These are phyloP conservation scores for Syngnathus floridae DNA, from an alignment of 2,113 vertebrate genomes.

Conservation along the genomic window DNA sequence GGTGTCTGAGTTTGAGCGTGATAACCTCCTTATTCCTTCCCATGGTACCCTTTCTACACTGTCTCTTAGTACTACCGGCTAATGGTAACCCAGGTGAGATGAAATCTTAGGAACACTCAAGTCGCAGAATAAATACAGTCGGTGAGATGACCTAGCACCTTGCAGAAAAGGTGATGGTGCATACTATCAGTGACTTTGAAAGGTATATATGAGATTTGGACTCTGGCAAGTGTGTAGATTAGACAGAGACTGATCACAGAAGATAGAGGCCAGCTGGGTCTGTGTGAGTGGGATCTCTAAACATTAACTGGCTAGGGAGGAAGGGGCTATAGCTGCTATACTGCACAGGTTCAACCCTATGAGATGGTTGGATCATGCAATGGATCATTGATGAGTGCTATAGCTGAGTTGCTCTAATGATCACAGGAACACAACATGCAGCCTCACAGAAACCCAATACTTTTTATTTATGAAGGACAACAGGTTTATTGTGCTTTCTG, in stretches of 20 bases:
- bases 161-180: conserved; percentile 50
- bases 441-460: neutral
- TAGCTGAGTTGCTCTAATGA: conserved; percentile 14
- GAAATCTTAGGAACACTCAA: conserved; percentile 21
- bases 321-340: conserved; percentile 21
- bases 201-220: conserved; percentile 32
- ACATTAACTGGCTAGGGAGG: conserved; percentile 46
- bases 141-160: conserved; percentile 31
- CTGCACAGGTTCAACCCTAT: conserved; percentile 14
- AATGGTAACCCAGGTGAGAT: conserved; percentile 39
- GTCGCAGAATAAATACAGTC: conserved; percentile 47
- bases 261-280: conserved; percentile 58
- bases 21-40: neutral
- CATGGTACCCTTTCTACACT: conserved; percentile 20
- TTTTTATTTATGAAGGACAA: neutral
- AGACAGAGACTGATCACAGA: conserved; percentile 59
- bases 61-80: conserved; percentile 11
- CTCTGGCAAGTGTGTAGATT: conserved; percentile 34
- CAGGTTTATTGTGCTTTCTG: neutral
- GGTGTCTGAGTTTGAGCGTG: neutral
- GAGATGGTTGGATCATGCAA: conserved; percentile 46
- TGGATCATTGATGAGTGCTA: conserved; percentile 28
- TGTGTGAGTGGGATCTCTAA: conserved; percentile 53
- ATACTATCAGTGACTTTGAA: conserved; percentile 17
- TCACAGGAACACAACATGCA: neutral